Base-by-base conservation (phyloP, 2,888 invertebrate species). In the Drosophila tripunctata region DNA sequence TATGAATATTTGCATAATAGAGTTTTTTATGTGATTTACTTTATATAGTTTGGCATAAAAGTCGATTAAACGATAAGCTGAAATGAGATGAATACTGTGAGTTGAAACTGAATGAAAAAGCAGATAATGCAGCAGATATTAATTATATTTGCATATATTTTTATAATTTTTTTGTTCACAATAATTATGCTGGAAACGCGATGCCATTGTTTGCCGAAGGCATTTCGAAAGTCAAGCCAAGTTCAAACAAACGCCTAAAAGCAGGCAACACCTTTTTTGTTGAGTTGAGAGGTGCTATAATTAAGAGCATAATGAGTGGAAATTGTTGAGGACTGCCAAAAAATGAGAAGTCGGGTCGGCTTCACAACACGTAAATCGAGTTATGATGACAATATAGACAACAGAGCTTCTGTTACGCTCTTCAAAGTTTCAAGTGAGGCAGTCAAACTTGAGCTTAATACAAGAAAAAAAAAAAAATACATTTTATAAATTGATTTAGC, bases 401-500 rank as follows among this genome's bases (percentile, higher is more conserved):
- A 27, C 33, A 24, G 31, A 63, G 54, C 14, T 27, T 45, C 45
- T 36, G 36, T 55, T 36, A 36, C 35, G 22, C 35, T 45, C 45
- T 55, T 36, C 27, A 44, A 50, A 50, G 27, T 50, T 50, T 50
- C 36, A 50, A 50, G 48, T 24, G 43, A 12, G 27, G 22, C n/a
- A 52, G 35, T 40, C 60, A 43, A 64, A 54, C 75, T 64, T 70
- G 72, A 75, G 64, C 64, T 61, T 64, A 78, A 64, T 77, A 67
- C 65, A 62, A 45, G 21, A 58, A 67, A 69, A 75, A 67, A 63
- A 62, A 45, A 24, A 58, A 67, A 69, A 75, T 83, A 84, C 61
- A 78, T 84, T 72, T 65, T 60, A 52, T 55, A 85, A 85, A 87
- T 84, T 85, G 87, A 87, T 82, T 87, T 83, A 87, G 60, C 63